These are phyloP conservation scores for Spongilla lacustris DNA, from an alignment of 37 sponge, comb jelly and placozoan species.

Conservation along the genomic window DNA sequence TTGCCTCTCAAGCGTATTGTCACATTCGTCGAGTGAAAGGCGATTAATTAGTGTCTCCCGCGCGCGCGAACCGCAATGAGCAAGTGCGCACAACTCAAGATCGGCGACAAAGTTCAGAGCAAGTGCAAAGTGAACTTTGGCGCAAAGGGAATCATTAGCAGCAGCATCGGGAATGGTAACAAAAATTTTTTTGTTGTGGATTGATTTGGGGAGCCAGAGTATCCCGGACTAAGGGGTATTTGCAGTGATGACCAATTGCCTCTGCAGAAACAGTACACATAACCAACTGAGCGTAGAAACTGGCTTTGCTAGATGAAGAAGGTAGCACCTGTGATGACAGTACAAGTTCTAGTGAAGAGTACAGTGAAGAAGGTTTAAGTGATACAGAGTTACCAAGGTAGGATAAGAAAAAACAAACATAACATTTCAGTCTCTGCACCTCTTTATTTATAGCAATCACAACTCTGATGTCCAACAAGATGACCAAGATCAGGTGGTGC, in stretches of 20 bases:
- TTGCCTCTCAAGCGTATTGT: neutral
- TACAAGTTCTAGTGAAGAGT: conserved; percentile 1
- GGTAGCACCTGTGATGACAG: neutral
- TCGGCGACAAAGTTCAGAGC: neutral
- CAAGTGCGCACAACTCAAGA: neutral
- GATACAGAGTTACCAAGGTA: neutral
- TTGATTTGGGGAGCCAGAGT: neutral
- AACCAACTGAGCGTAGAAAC: neutral
- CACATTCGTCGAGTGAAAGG: neutral
- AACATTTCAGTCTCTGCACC: neutral
- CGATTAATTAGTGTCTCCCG: neutral
- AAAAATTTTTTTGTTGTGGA: neutral
- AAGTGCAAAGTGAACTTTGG: conserved; percentile 1
- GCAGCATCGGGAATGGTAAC: neutral
- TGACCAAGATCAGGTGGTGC: neutral
- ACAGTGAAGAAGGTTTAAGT: neutral
- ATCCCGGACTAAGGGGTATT: neutral
- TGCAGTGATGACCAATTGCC: neutral
- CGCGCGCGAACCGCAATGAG: neutral
- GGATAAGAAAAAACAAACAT: neutral
- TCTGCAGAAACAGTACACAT: neutral
- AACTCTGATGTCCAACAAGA: neutral
- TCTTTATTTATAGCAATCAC: neutral
- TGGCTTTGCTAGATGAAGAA: neutral
- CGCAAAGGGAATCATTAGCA: neutral